Percentiles rank a stretch among this genome's conserved stretches.
phyloP scores from a whole-genome alignment of 1,140 invertebrate species.

The Drosophila ambigua region DNA sequence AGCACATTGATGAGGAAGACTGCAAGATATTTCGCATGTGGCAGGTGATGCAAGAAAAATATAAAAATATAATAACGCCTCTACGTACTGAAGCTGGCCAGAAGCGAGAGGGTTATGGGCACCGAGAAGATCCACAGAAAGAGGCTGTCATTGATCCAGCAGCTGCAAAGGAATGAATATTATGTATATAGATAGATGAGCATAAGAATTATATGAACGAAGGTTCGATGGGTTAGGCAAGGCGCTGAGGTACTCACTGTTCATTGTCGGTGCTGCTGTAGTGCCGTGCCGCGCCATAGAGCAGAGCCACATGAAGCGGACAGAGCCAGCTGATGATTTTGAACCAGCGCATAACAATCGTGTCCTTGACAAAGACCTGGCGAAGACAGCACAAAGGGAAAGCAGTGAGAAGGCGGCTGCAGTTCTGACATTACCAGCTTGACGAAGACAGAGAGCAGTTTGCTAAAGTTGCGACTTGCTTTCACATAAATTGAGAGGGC shows the following conservation, averaged over 20 bases:
- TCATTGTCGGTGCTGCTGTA: conserved; percentile 85
- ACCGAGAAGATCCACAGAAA: conserved; percentile 89
- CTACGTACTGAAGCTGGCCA: conserved; percentile 85
- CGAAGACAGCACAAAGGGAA: background rate
- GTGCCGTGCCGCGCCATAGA: conserved; percentile 87
- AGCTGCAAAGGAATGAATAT: conserved; percentile 85
- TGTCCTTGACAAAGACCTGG: conserved; percentile 86
- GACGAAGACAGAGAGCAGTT: conserved; percentile 15
- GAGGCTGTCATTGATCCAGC: conserved; percentile 91
- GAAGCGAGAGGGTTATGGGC: conserved; percentile 89
- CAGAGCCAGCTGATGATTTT: conserved; percentile 91
- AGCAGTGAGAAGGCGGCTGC: too few species aligned
- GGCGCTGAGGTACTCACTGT: conserved; percentile 85
- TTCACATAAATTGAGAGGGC: conserved; percentile 48
- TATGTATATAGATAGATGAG: too few species aligned
- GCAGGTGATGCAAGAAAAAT: background rate
- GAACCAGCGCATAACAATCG: conserved; percentile 89
- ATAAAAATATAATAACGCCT: background rate
- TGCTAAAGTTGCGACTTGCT: conserved; percentile 31
- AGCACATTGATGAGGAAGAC: conserved; percentile 94
- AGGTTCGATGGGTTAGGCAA: too few species aligned
- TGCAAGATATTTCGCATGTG: conserved; percentile 84
- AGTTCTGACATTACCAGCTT: conserved; percentile 34
- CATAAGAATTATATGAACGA: too few species aligned
- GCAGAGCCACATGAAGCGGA: conserved; percentile 86